A percentile compares a stretch with the other conserved stretches of the same genome.
Conservation (phyloP, 1,140 invertebrate genomes). For the Drosophila grimshawi region DNA sequence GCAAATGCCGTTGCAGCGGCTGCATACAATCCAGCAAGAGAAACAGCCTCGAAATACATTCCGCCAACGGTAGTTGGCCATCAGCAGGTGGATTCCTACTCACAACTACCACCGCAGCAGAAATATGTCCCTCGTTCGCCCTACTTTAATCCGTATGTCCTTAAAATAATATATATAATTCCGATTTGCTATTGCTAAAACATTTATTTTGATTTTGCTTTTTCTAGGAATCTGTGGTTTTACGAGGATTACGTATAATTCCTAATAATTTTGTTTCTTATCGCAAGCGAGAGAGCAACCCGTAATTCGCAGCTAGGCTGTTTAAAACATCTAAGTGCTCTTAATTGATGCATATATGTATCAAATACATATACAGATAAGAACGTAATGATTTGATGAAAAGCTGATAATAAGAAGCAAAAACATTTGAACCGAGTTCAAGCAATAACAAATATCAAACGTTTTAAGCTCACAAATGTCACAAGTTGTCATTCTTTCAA, state of each 20-base stretch:
- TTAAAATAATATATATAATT: neutral
- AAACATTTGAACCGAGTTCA: too few relatives aligned
- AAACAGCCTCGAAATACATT: slow-evolving; percentile 38
- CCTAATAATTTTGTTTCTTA: neutral
- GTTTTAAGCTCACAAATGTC: too few relatives aligned
- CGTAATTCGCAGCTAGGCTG: neutral
- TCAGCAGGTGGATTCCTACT: neutral
- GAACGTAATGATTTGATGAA: neutral
- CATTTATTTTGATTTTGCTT: neutral
- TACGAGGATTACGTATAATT: neutral
- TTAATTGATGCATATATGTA: neutral
- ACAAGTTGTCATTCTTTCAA: too few relatives aligned
- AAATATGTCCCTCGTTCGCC: slow-evolving; percentile 56
- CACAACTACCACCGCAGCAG: slow-evolving; percentile 14
- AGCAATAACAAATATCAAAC: too few relatives aligned
- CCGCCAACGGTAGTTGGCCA: slow-evolving; percentile 1
- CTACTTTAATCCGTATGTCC: slow-evolving; percentile 63
- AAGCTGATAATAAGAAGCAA: neutral
- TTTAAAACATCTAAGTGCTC: neutral
- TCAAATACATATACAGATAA: neutral
- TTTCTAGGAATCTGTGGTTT: neutral
- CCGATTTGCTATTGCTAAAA: neutral
- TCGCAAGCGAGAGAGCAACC: neutral
- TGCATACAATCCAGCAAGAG: slow-evolving; percentile 45
- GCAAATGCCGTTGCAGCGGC: slow-evolving; percentile 55